phyloP scores from a whole-genome alignment of 2,888 invertebrate genomes.

The Cerceris ruficornis region DNA sequence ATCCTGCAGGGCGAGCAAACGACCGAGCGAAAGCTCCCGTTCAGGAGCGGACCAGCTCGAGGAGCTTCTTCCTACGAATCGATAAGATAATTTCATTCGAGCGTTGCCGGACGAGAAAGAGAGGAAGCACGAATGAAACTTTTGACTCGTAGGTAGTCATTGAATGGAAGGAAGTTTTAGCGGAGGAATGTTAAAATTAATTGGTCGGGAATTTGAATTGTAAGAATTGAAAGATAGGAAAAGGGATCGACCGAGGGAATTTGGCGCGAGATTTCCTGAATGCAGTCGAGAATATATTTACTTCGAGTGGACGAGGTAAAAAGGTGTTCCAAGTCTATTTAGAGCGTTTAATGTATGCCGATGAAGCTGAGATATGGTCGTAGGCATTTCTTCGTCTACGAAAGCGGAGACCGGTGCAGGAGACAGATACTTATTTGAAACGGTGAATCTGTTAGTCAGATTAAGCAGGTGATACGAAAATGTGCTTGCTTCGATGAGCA shows the following conservation, averaged over 20 bases:
- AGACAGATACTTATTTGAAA: constrained; percentile 22
- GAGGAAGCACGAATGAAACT: constrained; percentile 24
- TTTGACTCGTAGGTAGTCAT: constrained; percentile 7
- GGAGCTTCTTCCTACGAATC: constrained; percentile 43
- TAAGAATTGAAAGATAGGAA: not conserved
- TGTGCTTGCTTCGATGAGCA: constrained; percentile 25
- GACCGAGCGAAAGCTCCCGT: constrained; percentile 7
- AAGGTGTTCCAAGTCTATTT: constrained; percentile 23
- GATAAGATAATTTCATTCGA: constrained; percentile 57
- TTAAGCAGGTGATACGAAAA: constrained; percentile 56
- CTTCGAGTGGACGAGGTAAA: not conserved
- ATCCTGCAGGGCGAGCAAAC: not conserved
- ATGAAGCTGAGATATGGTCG: constrained; percentile 19
- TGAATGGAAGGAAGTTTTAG: constrained; percentile 4
- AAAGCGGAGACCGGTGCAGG: constrained; percentile 27
- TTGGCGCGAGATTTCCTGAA: not conserved
- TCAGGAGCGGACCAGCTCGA: constrained; percentile 3
- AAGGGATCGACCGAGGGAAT: not conserved
- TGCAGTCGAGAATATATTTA: not conserved
- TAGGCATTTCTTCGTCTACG: constrained; percentile 30
- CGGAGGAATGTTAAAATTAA: too few relatives aligned
- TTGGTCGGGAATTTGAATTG: not conserved
- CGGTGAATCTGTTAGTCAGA: constrained; percentile 57
- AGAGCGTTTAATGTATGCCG: constrained; percentile 18
- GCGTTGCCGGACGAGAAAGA: constrained; percentile 39